A percentile compares a stretch with the other conserved stretches of the same genome.
Evolutionary conservation across 2,797 vertebrate species (phyloP).

Genomic region (Myioborus melanocephalus): DNA sequence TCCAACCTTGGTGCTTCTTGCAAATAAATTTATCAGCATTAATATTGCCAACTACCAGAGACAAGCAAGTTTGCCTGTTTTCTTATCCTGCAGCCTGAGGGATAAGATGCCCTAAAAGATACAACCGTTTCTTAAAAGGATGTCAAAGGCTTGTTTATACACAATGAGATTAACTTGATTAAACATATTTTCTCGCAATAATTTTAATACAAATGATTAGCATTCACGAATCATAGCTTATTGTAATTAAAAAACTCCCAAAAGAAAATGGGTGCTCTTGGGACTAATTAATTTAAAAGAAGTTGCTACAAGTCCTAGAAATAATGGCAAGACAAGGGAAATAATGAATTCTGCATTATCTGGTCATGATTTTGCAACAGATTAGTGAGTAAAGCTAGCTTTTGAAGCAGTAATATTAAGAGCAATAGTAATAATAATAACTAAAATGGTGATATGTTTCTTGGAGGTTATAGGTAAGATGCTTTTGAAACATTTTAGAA

Average conservation of each 20-base stretch:
- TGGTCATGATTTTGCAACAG: background rate
- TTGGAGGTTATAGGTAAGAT: background rate
- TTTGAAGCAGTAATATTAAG: background rate
- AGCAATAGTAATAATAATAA: background rate
- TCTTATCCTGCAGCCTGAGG: background rate
- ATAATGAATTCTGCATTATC: background rate
- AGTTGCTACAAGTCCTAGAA: background rate
- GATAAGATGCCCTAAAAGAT: background rate
- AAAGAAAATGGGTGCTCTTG: background rate
- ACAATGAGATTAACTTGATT: slow-evolving; percentile 11
- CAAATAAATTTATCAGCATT: background rate
- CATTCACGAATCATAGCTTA: slow-evolving; percentile 3
- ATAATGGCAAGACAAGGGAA: background rate
- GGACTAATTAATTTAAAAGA: background rate
- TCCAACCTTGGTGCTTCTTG: background rate
- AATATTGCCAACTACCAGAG: background rate
- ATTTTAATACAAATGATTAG: background rate
- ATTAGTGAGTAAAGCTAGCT: background rate
- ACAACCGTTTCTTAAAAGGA: background rate
- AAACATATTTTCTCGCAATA: background rate
- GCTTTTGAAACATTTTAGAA: background rate
- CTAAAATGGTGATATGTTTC: background rate
- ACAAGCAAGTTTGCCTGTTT: background rate
- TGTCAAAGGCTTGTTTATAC: slow-evolving; percentile 21
- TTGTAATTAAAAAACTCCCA: background rate